Conservation (phyloP, 2,797 vertebrate species). For the Falco naumanni region DNA sequence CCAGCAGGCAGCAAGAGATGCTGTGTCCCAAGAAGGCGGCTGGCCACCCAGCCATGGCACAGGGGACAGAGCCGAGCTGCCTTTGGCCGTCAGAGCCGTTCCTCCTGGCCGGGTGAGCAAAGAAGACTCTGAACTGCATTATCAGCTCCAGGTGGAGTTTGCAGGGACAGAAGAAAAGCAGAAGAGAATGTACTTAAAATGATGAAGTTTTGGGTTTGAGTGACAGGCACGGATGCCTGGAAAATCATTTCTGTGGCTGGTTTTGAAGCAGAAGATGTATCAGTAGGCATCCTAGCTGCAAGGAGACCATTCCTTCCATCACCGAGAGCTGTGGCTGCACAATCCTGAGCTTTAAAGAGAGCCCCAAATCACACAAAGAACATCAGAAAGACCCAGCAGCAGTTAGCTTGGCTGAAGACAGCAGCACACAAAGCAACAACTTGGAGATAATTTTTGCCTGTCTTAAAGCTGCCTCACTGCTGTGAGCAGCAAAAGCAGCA, state of each 20-base stretch:
- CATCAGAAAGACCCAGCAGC: background rate
- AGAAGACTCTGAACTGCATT: background rate
- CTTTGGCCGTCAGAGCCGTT: rapidly evolving
- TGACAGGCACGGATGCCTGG: background rate
- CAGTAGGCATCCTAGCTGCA: background rate
- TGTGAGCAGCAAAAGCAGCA: background rate
- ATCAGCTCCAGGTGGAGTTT: background rate
- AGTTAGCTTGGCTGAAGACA: background rate
- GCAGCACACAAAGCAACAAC: background rate
- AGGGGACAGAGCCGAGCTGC: background rate
- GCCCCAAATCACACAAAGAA: background rate
- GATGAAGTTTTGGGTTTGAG: background rate
- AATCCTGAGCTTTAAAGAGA: background rate
- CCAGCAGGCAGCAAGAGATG: background rate
- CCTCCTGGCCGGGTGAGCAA: rapidly evolving
- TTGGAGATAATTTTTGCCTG: background rate
- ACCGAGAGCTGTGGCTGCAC: background rate
- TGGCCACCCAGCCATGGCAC: background rate
- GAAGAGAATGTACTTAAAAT: background rate
- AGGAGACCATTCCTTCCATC: rapidly evolving
- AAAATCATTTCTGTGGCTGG: background rate
- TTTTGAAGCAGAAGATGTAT: background rate
- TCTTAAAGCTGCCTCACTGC: background rate
- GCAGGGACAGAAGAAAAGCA: background rate
- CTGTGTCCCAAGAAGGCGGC: background rate